Conservation (phyloP, 2,888 invertebrate genomes). For the Eilema griseolum region DNA sequence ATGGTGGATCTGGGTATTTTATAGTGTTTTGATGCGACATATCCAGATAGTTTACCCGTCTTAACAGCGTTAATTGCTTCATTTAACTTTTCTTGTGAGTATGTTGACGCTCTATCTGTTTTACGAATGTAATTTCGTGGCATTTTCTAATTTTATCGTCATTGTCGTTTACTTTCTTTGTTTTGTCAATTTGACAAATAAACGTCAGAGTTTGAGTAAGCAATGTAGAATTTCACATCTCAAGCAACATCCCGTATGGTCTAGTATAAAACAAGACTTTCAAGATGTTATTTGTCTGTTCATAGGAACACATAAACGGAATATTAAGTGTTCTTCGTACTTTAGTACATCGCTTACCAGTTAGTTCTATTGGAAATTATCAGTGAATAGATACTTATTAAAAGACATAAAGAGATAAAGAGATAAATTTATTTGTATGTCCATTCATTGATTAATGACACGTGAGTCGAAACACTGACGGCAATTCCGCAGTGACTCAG, state of each 20-base stretch:
- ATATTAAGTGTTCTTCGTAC: slow-evolving; percentile 22
- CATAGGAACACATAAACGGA: slow-evolving; percentile 28
- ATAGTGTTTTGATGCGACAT: no score
- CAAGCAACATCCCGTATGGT: slow-evolving; percentile 84
- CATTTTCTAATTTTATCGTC: not conserved
- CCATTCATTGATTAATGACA: no score
- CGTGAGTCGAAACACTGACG: slow-evolving; percentile 69
- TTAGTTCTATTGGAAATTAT: not conserved
- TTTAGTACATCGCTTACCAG: not conserved
- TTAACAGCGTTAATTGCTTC: no score
- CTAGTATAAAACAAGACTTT: no score
- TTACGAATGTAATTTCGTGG: no score
- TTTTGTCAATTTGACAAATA: not conserved
- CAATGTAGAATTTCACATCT: not conserved
- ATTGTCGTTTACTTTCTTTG: not conserved
- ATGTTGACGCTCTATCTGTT: no score
- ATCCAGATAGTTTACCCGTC: no score
- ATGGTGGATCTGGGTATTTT: no score
- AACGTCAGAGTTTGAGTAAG: not conserved
- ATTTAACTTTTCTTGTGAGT: no score
- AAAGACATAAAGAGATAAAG: not conserved
- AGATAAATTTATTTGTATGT: no score
- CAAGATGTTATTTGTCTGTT: no score
- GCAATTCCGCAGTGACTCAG: slow-evolving; percentile 69
- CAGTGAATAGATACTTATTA: not conserved